Evolutionary conservation across 2,888 invertebrate species (phyloP), one percentile per base, ranked within the genome.

Genomic region (Coleophora flavipennella): DNA sequence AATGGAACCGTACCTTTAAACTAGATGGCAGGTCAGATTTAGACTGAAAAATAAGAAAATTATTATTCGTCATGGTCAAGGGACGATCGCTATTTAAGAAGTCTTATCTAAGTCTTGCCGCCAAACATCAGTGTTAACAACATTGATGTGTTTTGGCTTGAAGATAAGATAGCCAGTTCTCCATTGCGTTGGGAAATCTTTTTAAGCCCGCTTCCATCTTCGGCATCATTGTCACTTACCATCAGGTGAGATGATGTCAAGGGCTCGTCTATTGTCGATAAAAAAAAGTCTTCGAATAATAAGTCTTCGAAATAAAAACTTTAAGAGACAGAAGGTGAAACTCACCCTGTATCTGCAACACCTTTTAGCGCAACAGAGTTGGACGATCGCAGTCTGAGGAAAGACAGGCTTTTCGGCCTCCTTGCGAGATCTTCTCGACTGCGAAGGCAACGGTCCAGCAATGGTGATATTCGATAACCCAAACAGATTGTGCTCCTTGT

Each of bases 401-500:
- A 84, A 84, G 10, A 65, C 74, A 1, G 83, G 61, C 33, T 54
- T 69, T 1, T 68, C 62, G 11, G 70, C 67, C 1, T 73, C 65
- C 38, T 71, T 76, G 28, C 62, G 60, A 32, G 47, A 61, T 41
- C 63, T 68, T 46, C 56, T 67, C 14, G 68, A 67, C 29, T 58
- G 48, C 6, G 20, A 20, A 20, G 20, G 20, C 27, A 53, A 63
- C 31, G 67, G 46, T 37, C 67, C 69, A 44, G 69, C 61, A 33
- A 78, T 71, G 29, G 76, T 62, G 41, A 80, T 71, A 48, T 75
- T 74, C 2, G 81, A 80, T 13, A 84, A 45, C 1, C 83, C 83
- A 50, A 84, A 84, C 59, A 84, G 49, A 40, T 84, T 83, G 46
- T 81, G 79, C 46, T 84, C 83, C 48, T 66, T 72, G 48, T 84